A percentile compares a stretch with the other conserved stretches of the same genome.
Evolutionary conservation across 2,888 invertebrate species (phyloP).

Genomic region (Leptinotarsa rubiginosa): DNA sequence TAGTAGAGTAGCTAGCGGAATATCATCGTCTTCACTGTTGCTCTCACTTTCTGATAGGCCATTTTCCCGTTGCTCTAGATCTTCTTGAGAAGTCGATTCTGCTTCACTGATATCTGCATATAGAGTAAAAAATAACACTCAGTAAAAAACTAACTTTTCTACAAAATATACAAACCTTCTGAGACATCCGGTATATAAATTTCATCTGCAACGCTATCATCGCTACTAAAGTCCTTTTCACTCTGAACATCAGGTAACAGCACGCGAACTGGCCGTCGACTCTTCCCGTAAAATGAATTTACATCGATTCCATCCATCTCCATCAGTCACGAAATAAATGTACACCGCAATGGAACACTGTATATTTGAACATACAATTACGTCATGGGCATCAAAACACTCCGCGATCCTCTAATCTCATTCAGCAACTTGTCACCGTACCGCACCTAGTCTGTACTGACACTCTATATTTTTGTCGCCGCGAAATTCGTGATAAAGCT

Average conservation of each 20-base stretch:
- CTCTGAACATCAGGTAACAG: conserved; percentile 1
- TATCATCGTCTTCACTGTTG: conserved; percentile 8
- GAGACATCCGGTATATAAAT: conserved; percentile 1
- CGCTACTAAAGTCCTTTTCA: conserved; percentile 1
- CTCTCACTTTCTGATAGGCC: conserved; percentile 3
- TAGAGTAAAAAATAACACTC: conserved; percentile 1
- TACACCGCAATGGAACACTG: conserved; percentile 1
- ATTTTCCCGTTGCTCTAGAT: conserved; percentile 10
- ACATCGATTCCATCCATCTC: conserved; percentile 1
- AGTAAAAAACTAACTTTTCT: conserved; percentile 1
- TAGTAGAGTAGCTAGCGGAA: conserved; percentile 4
- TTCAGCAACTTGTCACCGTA: conserved; percentile 1
- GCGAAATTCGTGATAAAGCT: conserved; percentile 10
- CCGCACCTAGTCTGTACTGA: conserved; percentile 6
- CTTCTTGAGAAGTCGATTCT: conserved; percentile 5
- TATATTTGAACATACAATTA: conserved; percentile 1
- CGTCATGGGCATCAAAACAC: conserved; percentile 1
- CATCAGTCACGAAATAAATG: neutral
- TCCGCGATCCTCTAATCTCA: conserved; percentile 1
- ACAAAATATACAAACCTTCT: conserved; percentile 1
- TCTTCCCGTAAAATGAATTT: conserved; percentile 1
- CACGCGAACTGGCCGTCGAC: neutral
- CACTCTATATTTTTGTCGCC: conserved; percentile 1
- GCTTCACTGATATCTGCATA: conserved; percentile 1
- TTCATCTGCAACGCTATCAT: neutral